A percentile compares a stretch with the other conserved stretches of the same genome.
These are phyloP conservation scores for Hestina assimilis DNA, from an alignment of 1,140 invertebrate species.

Conservation along the genomic window DNA sequence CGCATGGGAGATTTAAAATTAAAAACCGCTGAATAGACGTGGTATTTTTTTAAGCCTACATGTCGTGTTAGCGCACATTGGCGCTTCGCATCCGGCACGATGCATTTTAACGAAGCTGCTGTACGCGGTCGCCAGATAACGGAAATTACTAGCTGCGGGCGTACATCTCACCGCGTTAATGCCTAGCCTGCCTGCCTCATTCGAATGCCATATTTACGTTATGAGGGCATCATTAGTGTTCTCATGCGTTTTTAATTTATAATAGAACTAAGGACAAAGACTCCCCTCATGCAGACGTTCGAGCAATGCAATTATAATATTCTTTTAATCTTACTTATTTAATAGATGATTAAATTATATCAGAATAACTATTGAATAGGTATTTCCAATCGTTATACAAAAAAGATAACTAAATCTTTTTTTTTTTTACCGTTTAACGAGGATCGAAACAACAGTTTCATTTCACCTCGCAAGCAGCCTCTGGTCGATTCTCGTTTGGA, in stretches of 20 bases:
- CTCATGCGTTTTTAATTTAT: slow-evolving; percentile 30
- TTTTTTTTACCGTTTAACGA: too few relatives aligned
- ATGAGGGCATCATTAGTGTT: slow-evolving; percentile 36
- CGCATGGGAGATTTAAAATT: slow-evolving; percentile 51
- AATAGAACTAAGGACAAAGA: slow-evolving; percentile 9
- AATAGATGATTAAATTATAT: too few relatives aligned
- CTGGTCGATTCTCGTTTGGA: background rate
- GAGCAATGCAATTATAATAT: background rate
- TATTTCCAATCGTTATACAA: too few relatives aligned
- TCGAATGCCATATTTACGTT: slow-evolving; percentile 44
- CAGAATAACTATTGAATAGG: too few relatives aligned
- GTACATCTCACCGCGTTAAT: slow-evolving; percentile 39
- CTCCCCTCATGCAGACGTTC: background rate
- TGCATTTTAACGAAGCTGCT: slow-evolving; percentile 58
- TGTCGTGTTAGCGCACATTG: slow-evolving; percentile 55
- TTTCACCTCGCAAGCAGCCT: too few relatives aligned
- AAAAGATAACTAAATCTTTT: too few relatives aligned
- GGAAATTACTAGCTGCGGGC: slow-evolving; percentile 59
- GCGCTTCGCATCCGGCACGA: slow-evolving; percentile 50
- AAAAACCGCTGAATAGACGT: slow-evolving; percentile 58
- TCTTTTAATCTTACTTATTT: too few relatives aligned
- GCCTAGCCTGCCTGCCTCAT: slow-evolving; percentile 30
- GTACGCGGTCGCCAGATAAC: slow-evolving; percentile 52
- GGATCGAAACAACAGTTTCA: too few relatives aligned
- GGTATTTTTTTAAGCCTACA: slow-evolving; percentile 51